A percentile compares a stretch with the other conserved stretches of the same genome.
phyloP scores from a whole-genome alignment of 2,797 vertebrate genomes.

The Arnoldichthys spilopterus region DNA sequence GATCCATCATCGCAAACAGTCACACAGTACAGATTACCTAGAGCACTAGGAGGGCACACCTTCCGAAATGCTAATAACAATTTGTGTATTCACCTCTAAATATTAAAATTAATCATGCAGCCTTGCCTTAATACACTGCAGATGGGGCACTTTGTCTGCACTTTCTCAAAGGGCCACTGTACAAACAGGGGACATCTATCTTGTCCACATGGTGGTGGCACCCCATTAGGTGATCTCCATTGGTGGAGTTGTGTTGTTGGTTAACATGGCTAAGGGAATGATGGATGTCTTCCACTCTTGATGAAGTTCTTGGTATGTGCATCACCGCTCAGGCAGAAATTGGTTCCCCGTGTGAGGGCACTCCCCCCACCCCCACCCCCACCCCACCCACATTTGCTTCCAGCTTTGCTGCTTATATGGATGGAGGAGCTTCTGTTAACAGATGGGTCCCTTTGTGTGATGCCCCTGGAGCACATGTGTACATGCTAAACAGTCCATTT shows the following conservation, averaged over 20 bases:
- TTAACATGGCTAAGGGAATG: constrained; percentile 37
- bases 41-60: constrained; percentile 37
- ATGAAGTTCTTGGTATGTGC: constrained; percentile 59
- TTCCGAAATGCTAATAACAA: constrained; percentile 53
- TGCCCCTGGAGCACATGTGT: constrained; percentile 23
- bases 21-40: constrained; percentile 54
- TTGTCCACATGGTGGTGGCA: constrained; percentile 44
- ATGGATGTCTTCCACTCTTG: constrained; percentile 55
- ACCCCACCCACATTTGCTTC: constrained; percentile 15
- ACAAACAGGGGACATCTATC: constrained; percentile 53
- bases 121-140: constrained; percentile 47
- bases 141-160: constrained; percentile 55
- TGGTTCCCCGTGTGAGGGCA: constrained; percentile 24
- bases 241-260: constrained; percentile 12
- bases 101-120: constrained; percentile 58
- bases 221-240: constrained; percentile 36
- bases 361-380: neutral
- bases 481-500: constrained; percentile 17
- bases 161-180: constrained; percentile 21
- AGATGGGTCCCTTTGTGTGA: constrained; percentile 49
- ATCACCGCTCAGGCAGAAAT: constrained; percentile 56
- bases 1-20: constrained; percentile 44
- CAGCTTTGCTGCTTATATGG: neutral
- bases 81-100: constrained; percentile 55
- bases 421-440: constrained; percentile 32